phyloP scores from a whole-genome alignment of 2,113 vertebrate genomes.

The Tychaedon coryphoeus region DNA sequence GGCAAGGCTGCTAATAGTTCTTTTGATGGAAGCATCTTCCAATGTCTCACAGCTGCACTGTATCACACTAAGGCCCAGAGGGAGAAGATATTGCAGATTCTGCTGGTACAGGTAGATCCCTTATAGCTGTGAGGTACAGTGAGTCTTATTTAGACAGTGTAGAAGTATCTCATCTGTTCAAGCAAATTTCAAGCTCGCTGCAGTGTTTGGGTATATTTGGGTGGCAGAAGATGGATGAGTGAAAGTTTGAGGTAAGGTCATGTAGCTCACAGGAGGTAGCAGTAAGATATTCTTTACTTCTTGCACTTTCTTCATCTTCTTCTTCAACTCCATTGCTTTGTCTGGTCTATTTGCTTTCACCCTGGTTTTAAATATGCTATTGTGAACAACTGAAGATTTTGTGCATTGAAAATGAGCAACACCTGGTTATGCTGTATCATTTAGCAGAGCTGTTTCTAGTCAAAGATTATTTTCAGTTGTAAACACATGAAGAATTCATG shows the following conservation, averaged over 20 bases:
- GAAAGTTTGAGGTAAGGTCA: neutral
- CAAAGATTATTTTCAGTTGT: neutral
- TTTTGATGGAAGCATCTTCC: neutral
- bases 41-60: neutral
- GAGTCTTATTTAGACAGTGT: neutral
- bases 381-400: neutral
- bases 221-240: neutral
- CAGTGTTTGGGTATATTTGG: neutral
- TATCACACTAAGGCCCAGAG: too few relatives aligned
- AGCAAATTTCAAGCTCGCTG: neutral
- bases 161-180: neutral
- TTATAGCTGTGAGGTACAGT: too few relatives aligned
- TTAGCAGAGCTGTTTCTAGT: neutral
- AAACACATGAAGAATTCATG: neutral
- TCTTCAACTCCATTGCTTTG: neutral
- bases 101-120: neutral
- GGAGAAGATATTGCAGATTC: neutral
- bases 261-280: neutral
- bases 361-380: neutral
- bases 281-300: neutral
- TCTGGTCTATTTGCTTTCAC: neutral
- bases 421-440: neutral
- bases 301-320: neutral
- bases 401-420: neutral
- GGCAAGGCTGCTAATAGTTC: accelerated